Evolutionary conservation across 2,888 invertebrate species (phyloP), one percentile per base, ranked within the genome.

Genomic region (Plebejus anna): DNA sequence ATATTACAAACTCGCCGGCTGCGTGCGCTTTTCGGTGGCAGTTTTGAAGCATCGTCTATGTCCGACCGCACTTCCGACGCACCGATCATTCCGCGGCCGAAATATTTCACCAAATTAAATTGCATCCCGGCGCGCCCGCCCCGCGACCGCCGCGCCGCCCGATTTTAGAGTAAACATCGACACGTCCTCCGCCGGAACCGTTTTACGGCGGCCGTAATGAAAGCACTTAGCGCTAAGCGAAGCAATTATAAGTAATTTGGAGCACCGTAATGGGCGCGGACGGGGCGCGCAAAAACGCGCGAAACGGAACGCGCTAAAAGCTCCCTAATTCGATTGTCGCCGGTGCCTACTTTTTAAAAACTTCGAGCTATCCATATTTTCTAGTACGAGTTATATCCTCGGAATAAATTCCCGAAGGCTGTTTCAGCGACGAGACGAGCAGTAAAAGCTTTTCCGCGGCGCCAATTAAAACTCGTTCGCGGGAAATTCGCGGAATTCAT

Each of bases 241-340:
- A 92, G 91, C 92, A 93, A 94, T 94, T 93, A 94, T 92, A 92
- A 93, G 91, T 92, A 91, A 92, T 94, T 94, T 91, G 89, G 88
- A 87, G 85, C 86, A 87, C 89, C 84, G 88, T 94, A 93, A 94
- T 92, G 91, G 91, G 88, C 88, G 89, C 89, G 92, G 94, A 92
- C 93, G 90, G 89, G 89, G 88, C 84, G 92, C 89, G 92, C 92
- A 92, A 94, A 94, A 94, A 94, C 94, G 89, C 89, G 90, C 87
- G 85, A 88, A 91, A 90, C 89, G 87, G 86, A 88, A 89, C 89
- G 91, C 91, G 91, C 91, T 93, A 93, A 94, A 94, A 94, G 94
- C 93, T 86, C 87, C 85, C 90, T 93, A 94, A 94, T 92, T 93
- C 90, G 91, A 93, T 93, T 93, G 91, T 85, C 88, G 87, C 86